Evolutionary conservation across 64 coral and sea anemone genomes (phyloP).

Genomic region (Montipora efflorescens): DNA sequence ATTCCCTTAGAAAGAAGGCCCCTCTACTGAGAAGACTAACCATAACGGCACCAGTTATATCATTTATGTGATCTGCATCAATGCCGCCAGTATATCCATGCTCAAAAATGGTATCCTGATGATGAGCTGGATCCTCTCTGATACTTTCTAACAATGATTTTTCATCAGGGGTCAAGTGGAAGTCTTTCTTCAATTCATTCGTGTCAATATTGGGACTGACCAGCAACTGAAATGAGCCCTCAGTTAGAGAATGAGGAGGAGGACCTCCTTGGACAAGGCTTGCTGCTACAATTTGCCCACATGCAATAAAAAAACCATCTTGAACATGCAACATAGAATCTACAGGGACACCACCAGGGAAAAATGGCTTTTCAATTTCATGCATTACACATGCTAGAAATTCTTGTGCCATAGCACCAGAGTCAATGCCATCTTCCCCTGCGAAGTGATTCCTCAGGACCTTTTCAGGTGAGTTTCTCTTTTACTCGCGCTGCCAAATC

Average conservation of each 20-base stretch:
- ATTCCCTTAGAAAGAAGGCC: conserved; percentile 57
- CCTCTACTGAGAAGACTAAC: conserved; percentile 58
- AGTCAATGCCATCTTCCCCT: conserved; percentile 84
- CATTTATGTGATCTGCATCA: conserved; percentile 11
- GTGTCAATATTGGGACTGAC: conserved; percentile 54
- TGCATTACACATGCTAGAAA: conserved; percentile 73
- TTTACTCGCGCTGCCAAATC: neutral
- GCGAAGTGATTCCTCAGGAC: conserved; percentile 66
- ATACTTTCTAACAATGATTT: conserved; percentile 24
- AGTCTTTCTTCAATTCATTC: conserved; percentile 8
- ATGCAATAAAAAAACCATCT: conserved; percentile 57
- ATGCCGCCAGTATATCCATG: conserved; percentile 70
- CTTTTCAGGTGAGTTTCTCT: conserved; percentile 17
- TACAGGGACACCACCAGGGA: conserved; percentile 68
- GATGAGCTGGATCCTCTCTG: conserved; percentile 27
- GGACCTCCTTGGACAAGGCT: conserved; percentile 69
- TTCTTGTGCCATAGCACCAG: conserved; percentile 82
- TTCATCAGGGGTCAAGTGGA: conserved; percentile 35
- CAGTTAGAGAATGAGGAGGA: conserved; percentile 53
- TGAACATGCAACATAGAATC: conserved; percentile 55
- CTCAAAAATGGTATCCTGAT: conserved; percentile 49
- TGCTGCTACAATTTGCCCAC: conserved; percentile 72
- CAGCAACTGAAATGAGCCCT: conserved; percentile 30
- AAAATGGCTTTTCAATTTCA: conserved; percentile 78
- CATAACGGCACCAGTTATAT: conserved; percentile 31